phyloP scores from a whole-genome alignment of 2,797 vertebrate genomes.

The Xyrichtys novacula region DNA sequence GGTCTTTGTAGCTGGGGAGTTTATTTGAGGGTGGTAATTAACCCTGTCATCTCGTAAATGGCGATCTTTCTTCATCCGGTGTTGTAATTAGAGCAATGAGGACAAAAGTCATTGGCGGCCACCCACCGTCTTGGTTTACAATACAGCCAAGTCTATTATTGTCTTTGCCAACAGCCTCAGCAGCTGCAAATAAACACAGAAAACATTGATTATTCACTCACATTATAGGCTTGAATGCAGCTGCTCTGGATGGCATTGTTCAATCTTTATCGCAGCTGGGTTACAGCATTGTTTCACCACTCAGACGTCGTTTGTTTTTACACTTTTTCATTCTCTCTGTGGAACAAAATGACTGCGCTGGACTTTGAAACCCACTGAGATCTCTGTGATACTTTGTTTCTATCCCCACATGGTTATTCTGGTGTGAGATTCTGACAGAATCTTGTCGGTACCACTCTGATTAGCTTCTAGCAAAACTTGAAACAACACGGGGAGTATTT shows the following conservation, averaged over 20 bases:
- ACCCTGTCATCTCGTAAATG: slow-evolving; percentile 4
- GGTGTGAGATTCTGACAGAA: slow-evolving; percentile 28
- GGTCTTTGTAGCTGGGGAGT: not conserved
- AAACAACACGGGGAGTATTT: slow-evolving; percentile 29
- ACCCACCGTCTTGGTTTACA: slow-evolving; percentile 20
- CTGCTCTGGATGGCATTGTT: slow-evolving; percentile 16
- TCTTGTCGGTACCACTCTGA: slow-evolving; percentile 44
- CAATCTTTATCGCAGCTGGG: slow-evolving; percentile 2
- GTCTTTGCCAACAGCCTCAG: slow-evolving; percentile 19
- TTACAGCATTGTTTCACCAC: not conserved
- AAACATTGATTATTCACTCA: slow-evolving; percentile 25
- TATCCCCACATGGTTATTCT: slow-evolving; percentile 4
- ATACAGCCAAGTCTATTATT: slow-evolving; percentile 34
- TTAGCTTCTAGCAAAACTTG: slow-evolving; percentile 27
- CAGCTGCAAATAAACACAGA: slow-evolving; percentile 42
- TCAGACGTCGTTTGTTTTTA: slow-evolving; percentile 4
- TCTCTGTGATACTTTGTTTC: slow-evolving; percentile 38
- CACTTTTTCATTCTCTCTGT: slow-evolving; percentile 1
- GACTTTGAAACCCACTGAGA: slow-evolving; percentile 28
- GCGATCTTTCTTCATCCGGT: slow-evolving; percentile 20
- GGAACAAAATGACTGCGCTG: slow-evolving; percentile 27
- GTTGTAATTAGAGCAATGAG: slow-evolving; percentile 22
- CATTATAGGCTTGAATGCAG: not conserved
- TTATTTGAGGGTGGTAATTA: slow-evolving; percentile 4
- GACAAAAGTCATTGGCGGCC: slow-evolving; percentile 18